Percentiles rank a stretch among this genome's conserved stretches.
Evolutionary conservation across 2,113 vertebrate species (phyloP).

Genomic region (Hoplias malabaricus): DNA sequence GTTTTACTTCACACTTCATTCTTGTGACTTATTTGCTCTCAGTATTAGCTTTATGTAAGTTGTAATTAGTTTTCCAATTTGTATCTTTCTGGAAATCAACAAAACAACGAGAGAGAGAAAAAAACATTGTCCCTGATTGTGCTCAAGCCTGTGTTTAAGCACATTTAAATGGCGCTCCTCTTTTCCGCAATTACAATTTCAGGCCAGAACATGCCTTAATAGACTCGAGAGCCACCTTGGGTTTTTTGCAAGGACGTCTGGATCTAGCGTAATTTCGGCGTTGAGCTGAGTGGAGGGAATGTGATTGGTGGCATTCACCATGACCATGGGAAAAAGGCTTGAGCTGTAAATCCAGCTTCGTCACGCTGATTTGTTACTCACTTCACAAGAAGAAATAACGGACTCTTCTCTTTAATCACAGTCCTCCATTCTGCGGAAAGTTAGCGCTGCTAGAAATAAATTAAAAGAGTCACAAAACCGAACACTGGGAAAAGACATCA

Average conservation of each 20-base stretch:
- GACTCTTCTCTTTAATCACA: not conserved
- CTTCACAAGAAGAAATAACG: not conserved
- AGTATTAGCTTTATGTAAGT: not conserved
- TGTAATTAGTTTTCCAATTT: not conserved
- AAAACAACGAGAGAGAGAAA: not conserved
- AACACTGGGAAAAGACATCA: not conserved
- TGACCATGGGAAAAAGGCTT: not conserved
- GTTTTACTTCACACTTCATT: not conserved
- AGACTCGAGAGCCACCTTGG: not conserved
- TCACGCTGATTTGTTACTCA: not conserved
- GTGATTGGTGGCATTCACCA: not conserved
- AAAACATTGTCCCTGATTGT: not conserved
- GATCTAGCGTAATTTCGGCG: not conserved
- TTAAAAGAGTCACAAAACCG: no score
- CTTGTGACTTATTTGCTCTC: not conserved
- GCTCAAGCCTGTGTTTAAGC: not conserved
- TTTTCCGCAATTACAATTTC: not conserved
- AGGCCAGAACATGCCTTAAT: not conserved
- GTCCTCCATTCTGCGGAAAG: not conserved
- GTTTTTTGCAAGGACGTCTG: not conserved
- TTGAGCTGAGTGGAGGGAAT: not conserved
- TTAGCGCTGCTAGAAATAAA: not conserved
- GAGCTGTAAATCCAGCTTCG: not conserved
- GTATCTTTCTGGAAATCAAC: not conserved
- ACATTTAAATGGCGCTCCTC: not conserved